These are phyloP conservation scores for Drosophila takahashii DNA, from an alignment of 1,140 invertebrate species.

Conservation along the genomic window DNA sequence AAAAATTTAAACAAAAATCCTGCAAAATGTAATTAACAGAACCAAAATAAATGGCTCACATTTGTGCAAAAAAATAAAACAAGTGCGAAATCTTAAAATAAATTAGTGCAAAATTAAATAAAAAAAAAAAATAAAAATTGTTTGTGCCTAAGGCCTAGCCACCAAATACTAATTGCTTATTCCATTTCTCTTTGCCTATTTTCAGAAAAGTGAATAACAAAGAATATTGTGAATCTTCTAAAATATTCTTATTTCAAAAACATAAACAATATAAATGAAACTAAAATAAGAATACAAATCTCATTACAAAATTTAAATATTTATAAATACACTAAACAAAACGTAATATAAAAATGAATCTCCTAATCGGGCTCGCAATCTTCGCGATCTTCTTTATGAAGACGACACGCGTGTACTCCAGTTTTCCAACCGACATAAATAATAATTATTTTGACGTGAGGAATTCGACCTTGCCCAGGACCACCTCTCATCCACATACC, in stretches of 20 bases:
- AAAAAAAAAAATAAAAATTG: not conserved
- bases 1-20: not conserved
- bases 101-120: not conserved
- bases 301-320: not conserved
- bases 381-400: not conserved
- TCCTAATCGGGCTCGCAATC: slow-evolving; percentile 1
- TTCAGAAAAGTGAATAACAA: slow-evolving; percentile 21
- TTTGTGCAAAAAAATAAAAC: not conserved
- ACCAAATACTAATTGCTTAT: not conserved
- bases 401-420: slow-evolving; percentile 1
- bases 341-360: slow-evolving; percentile 12
- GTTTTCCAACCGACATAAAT: slow-evolving; percentile 4
- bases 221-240: not conserved
- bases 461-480: slow-evolving; percentile 25
- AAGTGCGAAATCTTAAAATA: not conserved
- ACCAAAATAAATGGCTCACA: slow-evolving; percentile 3
- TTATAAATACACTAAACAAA: not conserved
- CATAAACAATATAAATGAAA: not conserved
- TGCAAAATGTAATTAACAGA: slow-evolving; percentile 10
- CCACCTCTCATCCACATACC: slow-evolving; percentile 15
- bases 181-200: not conserved
- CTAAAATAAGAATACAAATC: too few relatives aligned
- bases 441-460: slow-evolving; percentile 24
- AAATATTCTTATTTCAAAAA: slow-evolving; percentile 1
- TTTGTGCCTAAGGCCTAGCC: too few relatives aligned